These are phyloP conservation scores for Bombus waltoni DNA, from an alignment of 1,140 invertebrate genomes.

Conservation along the genomic window DNA sequence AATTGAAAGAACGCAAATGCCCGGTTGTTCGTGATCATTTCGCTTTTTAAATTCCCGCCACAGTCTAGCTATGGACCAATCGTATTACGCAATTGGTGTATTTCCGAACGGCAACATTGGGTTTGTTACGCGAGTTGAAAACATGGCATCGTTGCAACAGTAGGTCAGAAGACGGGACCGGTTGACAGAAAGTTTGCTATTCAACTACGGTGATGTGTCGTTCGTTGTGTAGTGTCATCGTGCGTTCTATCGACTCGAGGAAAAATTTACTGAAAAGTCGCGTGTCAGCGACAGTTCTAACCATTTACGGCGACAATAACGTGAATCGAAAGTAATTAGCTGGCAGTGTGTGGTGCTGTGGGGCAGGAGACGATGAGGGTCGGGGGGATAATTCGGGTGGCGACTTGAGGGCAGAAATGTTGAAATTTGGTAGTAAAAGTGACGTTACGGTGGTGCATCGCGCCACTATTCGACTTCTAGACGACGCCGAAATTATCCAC, in stretches of 20 bases:
- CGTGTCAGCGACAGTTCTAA: slow-evolving; percentile 26
- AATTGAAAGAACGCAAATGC: background rate
- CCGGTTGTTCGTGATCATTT: background rate
- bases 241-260: slow-evolving; percentile 40
- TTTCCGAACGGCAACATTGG: slow-evolving; percentile 47
- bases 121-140: background rate
- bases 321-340: slow-evolving; percentile 56
- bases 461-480: slow-evolving; percentile 95
- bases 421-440: slow-evolving; percentile 90
- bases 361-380: slow-evolving; percentile 73
- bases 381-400: slow-evolving; percentile 73
- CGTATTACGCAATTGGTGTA: background rate
- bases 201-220: slow-evolving; percentile 61
- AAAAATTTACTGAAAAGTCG: slow-evolving; percentile 38
- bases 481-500: slow-evolving; percentile 97
- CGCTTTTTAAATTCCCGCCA: slow-evolving; percentile 18
- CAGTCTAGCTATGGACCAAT: background rate
- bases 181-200: slow-evolving; percentile 62
- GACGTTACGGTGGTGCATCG: slow-evolving; percentile 94
- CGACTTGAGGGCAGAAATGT: slow-evolving; percentile 84
- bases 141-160: slow-evolving; percentile 56
- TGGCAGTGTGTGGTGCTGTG: slow-evolving; percentile 75
- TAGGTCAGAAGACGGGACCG: slow-evolving; percentile 45
- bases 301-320: slow-evolving; percentile 9
- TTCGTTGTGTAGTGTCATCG: slow-evolving; percentile 56